These are phyloP conservation scores for Venusia cambrica DNA, from an alignment of 2,888 invertebrate genomes.

Conservation along the genomic window DNA sequence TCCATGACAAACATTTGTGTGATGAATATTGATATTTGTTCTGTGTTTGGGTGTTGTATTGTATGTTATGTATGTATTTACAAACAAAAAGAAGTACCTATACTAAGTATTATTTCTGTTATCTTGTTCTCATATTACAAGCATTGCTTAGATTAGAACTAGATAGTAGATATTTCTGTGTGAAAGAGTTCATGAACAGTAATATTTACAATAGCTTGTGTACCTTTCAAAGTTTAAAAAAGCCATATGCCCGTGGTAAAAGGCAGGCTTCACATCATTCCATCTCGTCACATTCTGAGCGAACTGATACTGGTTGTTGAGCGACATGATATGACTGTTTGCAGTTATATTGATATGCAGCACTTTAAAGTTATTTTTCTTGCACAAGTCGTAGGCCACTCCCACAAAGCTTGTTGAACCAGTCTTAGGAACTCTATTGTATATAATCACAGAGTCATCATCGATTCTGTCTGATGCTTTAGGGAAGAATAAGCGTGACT, in stretches of 20 bases:
- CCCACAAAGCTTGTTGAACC: constrained; percentile 98
- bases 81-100: too few species aligned
- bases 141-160: too few species aligned
- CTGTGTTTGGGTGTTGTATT: too few species aligned
- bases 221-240: constrained; percentile 97
- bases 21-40: too few species aligned
- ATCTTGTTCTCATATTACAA: too few species aligned
- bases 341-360: constrained; percentile 98
- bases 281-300: constrained; percentile 95
- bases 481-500: constrained; percentile 64
- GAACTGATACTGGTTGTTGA: constrained; percentile 94
- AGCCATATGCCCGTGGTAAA: constrained; percentile 99
- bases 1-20: too few species aligned
- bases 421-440: constrained; percentile 98
- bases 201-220: too few species aligned
- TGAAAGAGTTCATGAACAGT: too few species aligned
- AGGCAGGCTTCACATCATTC: constrained; percentile 93
- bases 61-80: too few species aligned
- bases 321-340: constrained; percentile 96
- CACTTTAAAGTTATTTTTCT: constrained; percentile 82
- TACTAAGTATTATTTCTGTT: too few species aligned
- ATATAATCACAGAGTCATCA: constrained; percentile 91
- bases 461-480: constrained; percentile 61
- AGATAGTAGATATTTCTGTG: too few species aligned
- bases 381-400: constrained; percentile 93